phyloP scores from a whole-genome alignment of 2,888 invertebrate species.

The Leptinotarsa haldemani region DNA sequence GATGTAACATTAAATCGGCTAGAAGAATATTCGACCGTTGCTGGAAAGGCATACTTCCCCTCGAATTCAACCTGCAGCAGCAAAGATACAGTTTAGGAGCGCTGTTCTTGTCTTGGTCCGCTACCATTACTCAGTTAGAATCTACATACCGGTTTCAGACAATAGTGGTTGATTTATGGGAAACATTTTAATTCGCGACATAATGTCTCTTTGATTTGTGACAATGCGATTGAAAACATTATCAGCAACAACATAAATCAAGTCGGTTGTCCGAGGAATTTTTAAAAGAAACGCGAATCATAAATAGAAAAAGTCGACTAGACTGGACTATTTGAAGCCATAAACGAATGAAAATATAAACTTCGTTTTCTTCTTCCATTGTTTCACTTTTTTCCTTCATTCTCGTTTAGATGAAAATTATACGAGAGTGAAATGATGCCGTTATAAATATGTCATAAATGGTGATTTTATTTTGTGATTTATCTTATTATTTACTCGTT shows the following conservation, averaged over 20 bases:
- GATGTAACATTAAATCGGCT: background rate
- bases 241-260: conserved; percentile 64
- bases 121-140: conserved; percentile 61
- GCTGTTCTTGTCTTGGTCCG: conserved; percentile 50
- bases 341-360: conserved; percentile 53
- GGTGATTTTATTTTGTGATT: conserved; percentile 41
- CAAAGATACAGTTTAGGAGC: conserved; percentile 52
- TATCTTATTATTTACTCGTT: conserved; percentile 28
- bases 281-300: conserved; percentile 54
- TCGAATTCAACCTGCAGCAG: conserved; percentile 38
- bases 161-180: conserved; percentile 65
- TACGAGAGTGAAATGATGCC: conserved; percentile 40
- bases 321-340: conserved; percentile 54
- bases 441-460: conserved; percentile 45
- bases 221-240: conserved; percentile 65
- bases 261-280: conserved; percentile 51
- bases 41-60: conserved; percentile 30
- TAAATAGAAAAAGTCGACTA: conserved; percentile 57
- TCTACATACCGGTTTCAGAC: conserved; percentile 65
- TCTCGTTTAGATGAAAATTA: conserved; percentile 43
- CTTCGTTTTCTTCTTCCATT: conserved; percentile 52
- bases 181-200: conserved; percentile 65
- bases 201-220: conserved; percentile 67
- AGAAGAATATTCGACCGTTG: conserved; percentile 30
- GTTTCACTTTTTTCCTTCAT: conserved; percentile 49